phyloP scores from a whole-genome alignment of 2,113 vertebrate genomes.

The Isichthys henryi region DNA sequence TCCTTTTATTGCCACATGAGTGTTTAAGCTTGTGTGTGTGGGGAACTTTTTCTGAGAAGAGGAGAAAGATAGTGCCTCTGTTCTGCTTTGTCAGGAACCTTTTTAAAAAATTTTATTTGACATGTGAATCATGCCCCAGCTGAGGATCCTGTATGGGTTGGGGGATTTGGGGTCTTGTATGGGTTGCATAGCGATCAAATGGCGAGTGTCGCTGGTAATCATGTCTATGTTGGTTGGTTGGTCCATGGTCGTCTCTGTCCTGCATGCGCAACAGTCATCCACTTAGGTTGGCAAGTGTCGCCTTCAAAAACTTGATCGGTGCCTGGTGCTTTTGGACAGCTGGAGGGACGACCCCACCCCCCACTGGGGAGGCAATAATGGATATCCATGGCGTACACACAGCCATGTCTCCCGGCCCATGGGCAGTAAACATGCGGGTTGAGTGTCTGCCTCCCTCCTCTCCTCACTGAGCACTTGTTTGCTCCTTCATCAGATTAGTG shows the following conservation, averaged over 20 bases:
- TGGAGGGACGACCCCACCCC: background rate
- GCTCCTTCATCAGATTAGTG: constrained; percentile 57
- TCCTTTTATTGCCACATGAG: no score
- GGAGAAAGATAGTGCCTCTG: no score
- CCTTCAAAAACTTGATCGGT: background rate
- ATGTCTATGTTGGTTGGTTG: background rate
- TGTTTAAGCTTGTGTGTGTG: no score
- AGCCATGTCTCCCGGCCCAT: background rate
- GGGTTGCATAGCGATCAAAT: background rate
- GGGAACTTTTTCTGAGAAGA: no score
- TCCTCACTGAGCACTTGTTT: constrained; percentile 21
- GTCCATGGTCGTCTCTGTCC: background rate
- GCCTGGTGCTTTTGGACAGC: background rate
- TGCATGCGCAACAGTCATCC: background rate
- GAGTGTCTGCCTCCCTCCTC: background rate
- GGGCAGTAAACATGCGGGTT: background rate
- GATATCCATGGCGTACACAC: background rate
- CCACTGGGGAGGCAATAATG: background rate
- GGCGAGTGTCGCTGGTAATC: background rate
- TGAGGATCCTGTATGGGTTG: no score
- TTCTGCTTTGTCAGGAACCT: no score
- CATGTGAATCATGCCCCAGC: no score
- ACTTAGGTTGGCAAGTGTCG: background rate
- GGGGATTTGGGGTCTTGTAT: background rate
- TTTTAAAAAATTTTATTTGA: no score